Conservation (phyloP, 2,113 vertebrate species). For the Gadus macrocephalus region DNA sequence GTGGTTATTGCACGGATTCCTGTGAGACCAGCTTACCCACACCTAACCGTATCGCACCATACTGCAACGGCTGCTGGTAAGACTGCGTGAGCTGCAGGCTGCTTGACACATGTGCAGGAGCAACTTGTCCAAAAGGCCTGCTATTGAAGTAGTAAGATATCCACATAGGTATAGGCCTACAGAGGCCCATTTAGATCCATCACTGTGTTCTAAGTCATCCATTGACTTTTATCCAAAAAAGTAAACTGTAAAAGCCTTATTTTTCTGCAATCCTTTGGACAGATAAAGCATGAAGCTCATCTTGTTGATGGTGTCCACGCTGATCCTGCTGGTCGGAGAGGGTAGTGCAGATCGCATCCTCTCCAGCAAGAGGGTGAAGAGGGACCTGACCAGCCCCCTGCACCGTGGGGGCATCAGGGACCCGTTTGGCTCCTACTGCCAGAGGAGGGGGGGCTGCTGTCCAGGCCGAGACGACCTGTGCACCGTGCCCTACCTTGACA, state of each 20-base stretch:
- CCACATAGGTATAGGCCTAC: too few relatives aligned
- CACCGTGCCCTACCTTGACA: conserved; percentile 87
- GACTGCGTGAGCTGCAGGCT: too few relatives aligned
- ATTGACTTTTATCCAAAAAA: too few relatives aligned
- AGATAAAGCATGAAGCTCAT: conserved; percentile 63
- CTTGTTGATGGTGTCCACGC: conserved; percentile 36
- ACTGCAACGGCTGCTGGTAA: too few relatives aligned
- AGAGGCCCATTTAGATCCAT: too few relatives aligned
- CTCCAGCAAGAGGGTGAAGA: conserved; percentile 50
- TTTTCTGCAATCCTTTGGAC: conserved; percentile 22
- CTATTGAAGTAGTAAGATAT: too few relatives aligned
- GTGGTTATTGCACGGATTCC: too few relatives aligned
- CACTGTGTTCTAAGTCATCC: background rate
- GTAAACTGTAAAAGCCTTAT: background rate
- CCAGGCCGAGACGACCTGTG: conserved; percentile 83
- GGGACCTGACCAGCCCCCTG: conserved; percentile 77
- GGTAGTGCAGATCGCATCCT: conserved; percentile 42
- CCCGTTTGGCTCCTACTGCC: conserved; percentile 82
- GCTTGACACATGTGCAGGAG: too few relatives aligned
- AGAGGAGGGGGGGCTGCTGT: conserved; percentile 83
- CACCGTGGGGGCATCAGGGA: conserved; percentile 86
- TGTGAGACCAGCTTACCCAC: too few relatives aligned
- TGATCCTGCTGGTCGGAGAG: conserved; percentile 63
- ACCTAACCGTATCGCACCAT: too few relatives aligned
- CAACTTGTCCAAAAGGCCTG: too few relatives aligned